phyloP scores from a whole-genome alignment of 2,113 vertebrate genomes.

The Gopherus evgoodei region DNA sequence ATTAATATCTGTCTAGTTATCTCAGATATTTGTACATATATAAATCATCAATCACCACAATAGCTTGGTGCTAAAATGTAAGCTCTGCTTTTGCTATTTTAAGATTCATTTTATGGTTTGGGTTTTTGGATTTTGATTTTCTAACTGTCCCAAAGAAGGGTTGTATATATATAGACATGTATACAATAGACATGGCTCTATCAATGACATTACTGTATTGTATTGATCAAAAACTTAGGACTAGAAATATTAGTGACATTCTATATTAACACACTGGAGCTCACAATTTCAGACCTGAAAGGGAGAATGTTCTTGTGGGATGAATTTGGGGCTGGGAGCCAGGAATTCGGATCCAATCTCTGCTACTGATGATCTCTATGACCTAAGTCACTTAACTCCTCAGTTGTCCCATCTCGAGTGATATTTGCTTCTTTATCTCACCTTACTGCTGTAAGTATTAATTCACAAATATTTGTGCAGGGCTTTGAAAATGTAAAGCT shows the following conservation, averaged over 20 bases:
- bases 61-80: not conserved
- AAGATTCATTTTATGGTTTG: not conserved
- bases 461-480: accelerated
- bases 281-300: not conserved
- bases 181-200: not conserved
- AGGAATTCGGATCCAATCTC: not conserved
- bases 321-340: not conserved
- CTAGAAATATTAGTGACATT: not conserved
- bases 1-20: not conserved
- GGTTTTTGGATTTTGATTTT: not conserved
- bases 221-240: not conserved
- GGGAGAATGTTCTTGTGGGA: not conserved
- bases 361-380: not conserved
- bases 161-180: not conserved
- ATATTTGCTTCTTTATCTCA: not conserved
- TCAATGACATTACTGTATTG: not conserved
- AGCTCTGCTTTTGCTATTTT: not conserved
- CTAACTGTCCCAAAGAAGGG: not conserved
- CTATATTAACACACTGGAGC: not conserved
- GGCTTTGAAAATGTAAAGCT: not conserved
- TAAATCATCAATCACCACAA: not conserved
- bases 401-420: not conserved
- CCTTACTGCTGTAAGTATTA: not conserved
- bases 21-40: not conserved
- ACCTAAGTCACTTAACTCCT: not conserved